Conservation (phyloP, 2,113 vertebrate genomes). For the Muntiacus reevesi region DNA sequence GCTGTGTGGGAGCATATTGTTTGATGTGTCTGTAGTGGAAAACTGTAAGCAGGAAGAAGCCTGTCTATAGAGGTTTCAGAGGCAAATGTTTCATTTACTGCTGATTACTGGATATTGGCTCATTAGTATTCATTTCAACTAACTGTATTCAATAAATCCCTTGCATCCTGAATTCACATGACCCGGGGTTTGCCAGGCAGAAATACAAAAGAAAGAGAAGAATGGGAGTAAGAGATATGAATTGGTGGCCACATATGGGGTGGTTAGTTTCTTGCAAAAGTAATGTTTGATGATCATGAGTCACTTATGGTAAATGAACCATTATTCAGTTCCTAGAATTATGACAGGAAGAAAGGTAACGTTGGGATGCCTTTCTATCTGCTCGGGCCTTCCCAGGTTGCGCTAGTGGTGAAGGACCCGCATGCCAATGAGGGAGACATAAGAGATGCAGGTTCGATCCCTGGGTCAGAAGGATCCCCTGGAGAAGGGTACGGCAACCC, state of each 20-base stretch:
- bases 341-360: background rate
- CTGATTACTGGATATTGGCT: background rate
- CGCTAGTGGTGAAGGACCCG: background rate
- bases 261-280: background rate
- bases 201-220: background rate
- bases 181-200: background rate
- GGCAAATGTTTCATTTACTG: background rate
- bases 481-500: background rate
- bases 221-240: background rate
- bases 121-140: background rate
- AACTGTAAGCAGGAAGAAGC: background rate
- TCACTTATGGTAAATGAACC: background rate
- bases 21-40: background rate
- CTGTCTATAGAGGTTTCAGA: background rate
- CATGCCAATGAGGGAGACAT: background rate
- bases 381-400: background rate
- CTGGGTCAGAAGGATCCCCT: background rate
- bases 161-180: background rate
- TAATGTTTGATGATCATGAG: background rate
- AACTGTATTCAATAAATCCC: background rate
- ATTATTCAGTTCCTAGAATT: background rate
- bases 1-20: background rate
- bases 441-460: background rate
- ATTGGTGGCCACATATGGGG: background rate
- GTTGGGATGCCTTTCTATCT: background rate